phyloP scores from a whole-genome alignment of 2,797 vertebrate species.

The Coendou prehensilis region DNA sequence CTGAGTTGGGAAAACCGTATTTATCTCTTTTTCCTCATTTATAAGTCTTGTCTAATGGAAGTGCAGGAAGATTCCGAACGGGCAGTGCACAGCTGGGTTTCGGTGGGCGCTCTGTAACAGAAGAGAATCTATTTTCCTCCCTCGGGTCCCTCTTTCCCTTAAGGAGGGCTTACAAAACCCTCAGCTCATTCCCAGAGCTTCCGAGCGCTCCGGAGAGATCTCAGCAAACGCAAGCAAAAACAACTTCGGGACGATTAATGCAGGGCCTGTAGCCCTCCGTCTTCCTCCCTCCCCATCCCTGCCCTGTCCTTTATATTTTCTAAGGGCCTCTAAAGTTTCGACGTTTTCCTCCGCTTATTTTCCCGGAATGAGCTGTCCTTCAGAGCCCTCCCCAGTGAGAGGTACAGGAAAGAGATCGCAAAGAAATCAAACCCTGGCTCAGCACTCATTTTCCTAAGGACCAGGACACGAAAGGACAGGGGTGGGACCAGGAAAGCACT shows the following conservation, averaged over 20 bases:
- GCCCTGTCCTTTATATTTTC: neutral
- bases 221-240: slow-evolving; percentile 67
- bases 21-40: slow-evolving; percentile 61
- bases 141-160: slow-evolving; percentile 23
- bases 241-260: slow-evolving; percentile 59
- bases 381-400: neutral
- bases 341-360: neutral
- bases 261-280: neutral
- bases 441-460: neutral
- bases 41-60: slow-evolving; percentile 22
- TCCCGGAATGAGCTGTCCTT: neutral
- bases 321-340: neutral
- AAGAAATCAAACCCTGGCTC: neutral
- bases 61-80: neutral
- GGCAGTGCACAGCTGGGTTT: neutral
- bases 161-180: slow-evolving; percentile 56
- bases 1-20: neutral
- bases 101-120: neutral
- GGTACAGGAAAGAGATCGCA: neutral
- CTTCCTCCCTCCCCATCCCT: neutral
- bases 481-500: neutral
- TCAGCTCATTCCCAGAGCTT: slow-evolving; percentile 61
- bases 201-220: slow-evolving; percentile 66
- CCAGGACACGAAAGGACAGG: neutral
- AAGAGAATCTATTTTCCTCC: neutral